Conservation (phyloP, 30 jellyfish, hydroid and myxozoan genomes). For the Chrysaora quinquecirrha region DNA sequence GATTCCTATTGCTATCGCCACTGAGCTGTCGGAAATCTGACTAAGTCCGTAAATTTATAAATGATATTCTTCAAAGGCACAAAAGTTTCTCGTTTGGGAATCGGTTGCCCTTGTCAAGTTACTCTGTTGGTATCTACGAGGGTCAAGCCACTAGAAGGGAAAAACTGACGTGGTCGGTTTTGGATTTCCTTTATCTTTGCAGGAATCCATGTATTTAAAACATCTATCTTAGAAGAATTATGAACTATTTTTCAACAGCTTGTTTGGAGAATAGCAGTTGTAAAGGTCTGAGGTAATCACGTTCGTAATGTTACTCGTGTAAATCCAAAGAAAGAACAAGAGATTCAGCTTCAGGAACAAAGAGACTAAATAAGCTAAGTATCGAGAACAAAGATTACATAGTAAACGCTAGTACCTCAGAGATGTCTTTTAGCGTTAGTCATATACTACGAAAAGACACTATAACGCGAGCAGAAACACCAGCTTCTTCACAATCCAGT, state of each 20-base stretch:
- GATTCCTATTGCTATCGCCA: conserved; percentile 58
- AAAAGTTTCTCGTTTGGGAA: conserved; percentile 10
- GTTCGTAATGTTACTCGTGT: too few relatives aligned
- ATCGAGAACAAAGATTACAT: too few relatives aligned
- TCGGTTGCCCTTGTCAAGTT: conserved; percentile 21
- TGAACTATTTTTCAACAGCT: too few relatives aligned
- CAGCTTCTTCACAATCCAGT: neutral
- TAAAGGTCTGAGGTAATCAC: too few relatives aligned
- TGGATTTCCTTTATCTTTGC: conserved; percentile 38
- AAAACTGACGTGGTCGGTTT: conserved; percentile 16
- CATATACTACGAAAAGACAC: neutral
- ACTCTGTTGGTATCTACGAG: conserved; percentile 30
- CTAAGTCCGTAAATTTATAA: conserved; percentile 41
- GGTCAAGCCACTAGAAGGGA: conserved; percentile 43
- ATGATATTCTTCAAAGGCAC: conserved; percentile 22
- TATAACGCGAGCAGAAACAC: neutral
- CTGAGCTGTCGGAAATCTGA: conserved; percentile 85
- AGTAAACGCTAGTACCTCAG: too few relatives aligned
- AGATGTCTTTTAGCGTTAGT: neutral
- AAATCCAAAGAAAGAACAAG: too few relatives aligned
- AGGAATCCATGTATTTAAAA: conserved; percentile 10
- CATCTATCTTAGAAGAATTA: too few relatives aligned
- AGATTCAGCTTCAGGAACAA: too few relatives aligned
- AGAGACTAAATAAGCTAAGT: too few relatives aligned
- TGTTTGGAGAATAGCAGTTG: too few relatives aligned